phyloP scores from a whole-genome alignment of 2,797 vertebrate genomes.

The Propithecus perrieri region DNA sequence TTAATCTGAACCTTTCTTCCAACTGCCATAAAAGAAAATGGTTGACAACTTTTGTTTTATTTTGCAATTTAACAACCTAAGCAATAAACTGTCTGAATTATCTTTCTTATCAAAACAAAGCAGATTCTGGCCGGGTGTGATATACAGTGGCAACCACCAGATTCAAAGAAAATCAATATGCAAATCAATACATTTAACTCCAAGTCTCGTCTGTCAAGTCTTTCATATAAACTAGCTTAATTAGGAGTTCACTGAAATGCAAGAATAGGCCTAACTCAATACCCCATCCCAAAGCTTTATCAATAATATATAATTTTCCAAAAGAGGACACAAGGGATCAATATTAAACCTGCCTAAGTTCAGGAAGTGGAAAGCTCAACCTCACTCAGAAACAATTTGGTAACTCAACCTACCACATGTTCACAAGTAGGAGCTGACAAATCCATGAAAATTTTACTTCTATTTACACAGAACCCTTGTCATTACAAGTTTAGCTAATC shows the following conservation, averaged over 20 bases:
- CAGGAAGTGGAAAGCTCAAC: slow-evolving; percentile 33
- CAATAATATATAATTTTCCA: slow-evolving; percentile 70
- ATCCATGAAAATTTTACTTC: neutral
- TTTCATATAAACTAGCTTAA: slow-evolving; percentile 72
- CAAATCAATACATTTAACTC: slow-evolving; percentile 77
- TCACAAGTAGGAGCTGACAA: neutral
- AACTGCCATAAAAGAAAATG: slow-evolving; percentile 58
- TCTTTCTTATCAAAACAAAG: slow-evolving; percentile 70
- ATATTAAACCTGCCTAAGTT: slow-evolving; percentile 3
- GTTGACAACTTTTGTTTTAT: slow-evolving; percentile 61
- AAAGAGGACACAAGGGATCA: slow-evolving; percentile 32
- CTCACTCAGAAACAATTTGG: neutral
- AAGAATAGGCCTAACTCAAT: slow-evolving; percentile 65
- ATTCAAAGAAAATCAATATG: slow-evolving; percentile 75
- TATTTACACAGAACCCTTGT: neutral
- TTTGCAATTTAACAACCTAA: slow-evolving; percentile 60
- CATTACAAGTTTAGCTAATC: neutral
- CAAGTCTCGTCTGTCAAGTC: slow-evolving; percentile 57
- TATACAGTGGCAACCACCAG: slow-evolving; percentile 56
- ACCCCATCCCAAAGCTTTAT: slow-evolving; percentile 55
- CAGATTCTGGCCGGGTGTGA: slow-evolving; percentile 38
- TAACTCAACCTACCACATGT: neutral
- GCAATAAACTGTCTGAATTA: slow-evolving; percentile 66
- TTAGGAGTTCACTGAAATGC: slow-evolving; percentile 66
- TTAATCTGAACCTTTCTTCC: slow-evolving; percentile 29